A percentile compares a stretch with the other conserved stretches of the same genome.
phyloP scores from a whole-genome alignment of 2,797 vertebrate species.

The Moxostoma hubbsi region DNA sequence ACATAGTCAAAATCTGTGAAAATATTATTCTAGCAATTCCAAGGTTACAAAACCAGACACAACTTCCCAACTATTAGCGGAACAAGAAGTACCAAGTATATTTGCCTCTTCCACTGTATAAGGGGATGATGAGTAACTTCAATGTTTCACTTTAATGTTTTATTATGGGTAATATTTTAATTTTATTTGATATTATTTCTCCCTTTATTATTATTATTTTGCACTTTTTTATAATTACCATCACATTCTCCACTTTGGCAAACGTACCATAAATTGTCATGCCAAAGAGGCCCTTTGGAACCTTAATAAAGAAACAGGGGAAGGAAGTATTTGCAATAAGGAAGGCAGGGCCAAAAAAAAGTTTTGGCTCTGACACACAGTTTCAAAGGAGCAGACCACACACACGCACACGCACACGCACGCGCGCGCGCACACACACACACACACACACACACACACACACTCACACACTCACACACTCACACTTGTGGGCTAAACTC shows the following conservation, averaged over 20 bases:
- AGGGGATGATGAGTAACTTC: background rate
- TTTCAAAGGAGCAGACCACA: conserved; percentile 33
- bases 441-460: too few relatives aligned
- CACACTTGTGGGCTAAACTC: background rate
- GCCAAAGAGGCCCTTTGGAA: conserved; percentile 4
- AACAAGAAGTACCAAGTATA: background rate
- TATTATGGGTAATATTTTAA: background rate
- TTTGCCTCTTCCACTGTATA: too few relatives aligned
- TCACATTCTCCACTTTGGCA: conserved; percentile 20
- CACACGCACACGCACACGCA: too few relatives aligned
- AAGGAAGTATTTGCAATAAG: conserved; percentile 8
- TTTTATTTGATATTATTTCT: conserved; percentile 7
- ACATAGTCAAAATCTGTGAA: conserved; percentile 1
- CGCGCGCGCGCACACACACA: too few relatives aligned
- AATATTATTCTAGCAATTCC: background rate
- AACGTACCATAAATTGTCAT: background rate
- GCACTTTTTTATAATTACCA: conserved; percentile 4
- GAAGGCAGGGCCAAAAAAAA: background rate
- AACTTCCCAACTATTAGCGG: background rate
- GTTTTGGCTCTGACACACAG: conserved; percentile 50
- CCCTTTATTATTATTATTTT: background rate
- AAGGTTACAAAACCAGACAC: background rate
- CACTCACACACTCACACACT: conserved; percentile 1
- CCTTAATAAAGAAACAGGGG: conserved; percentile 5
- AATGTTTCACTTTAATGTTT: background rate